Base-by-base conservation (phyloP, 2,797 vertebrate species). In the Amazona ochrocephala region DNA sequence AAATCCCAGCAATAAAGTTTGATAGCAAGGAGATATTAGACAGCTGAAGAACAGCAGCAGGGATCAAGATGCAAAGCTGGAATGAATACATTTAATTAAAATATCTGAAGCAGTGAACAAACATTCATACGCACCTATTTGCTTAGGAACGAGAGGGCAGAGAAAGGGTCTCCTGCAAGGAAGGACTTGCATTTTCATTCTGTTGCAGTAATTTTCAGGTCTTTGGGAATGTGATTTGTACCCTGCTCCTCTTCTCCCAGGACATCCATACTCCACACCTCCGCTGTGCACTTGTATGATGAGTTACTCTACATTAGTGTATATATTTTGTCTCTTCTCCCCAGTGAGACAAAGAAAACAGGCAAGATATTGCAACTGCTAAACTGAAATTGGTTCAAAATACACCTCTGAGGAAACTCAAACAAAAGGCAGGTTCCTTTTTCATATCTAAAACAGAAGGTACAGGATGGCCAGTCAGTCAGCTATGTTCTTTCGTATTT, bases 281-380 rank as follows among this genome's bases (percentile, higher is more conserved):
- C 0, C 0, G 26, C 41, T 9, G 18, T 7, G 2, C 67, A 44
- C 16, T 13, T 22, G 7, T 27, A 24, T 1, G 10, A 19, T 3
- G 15, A 30, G 10, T n/a, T 62, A 34, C 13, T 56, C 42, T 9
- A 9, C 1, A 30, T 3, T 14, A 42, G 14, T 3, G 19, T 4
- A 32, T 13, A 15, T 9, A 10, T 29, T 75, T 68, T 70, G 42
- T 16, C 30, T 44, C 67, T 56, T 51, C 56, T 70, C 56, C 30
- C 23, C n/a, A 45, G 26, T 1, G 5, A 78, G 26, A 51, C 32
- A 29, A n/a, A 50, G 30, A 44, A 22, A 34, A 64, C 7, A 66
- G 21, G 6, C 27, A 37, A 11, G 12, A 11, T 13, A 60, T 45
- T 77, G n/a, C 61, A 73, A 37, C 7, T 3, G 1, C 19, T 61